These are phyloP conservation scores for Palythoa heliodiscus DNA, from an alignment of 92 coral and sea anemone species.

Conservation along the genomic window DNA sequence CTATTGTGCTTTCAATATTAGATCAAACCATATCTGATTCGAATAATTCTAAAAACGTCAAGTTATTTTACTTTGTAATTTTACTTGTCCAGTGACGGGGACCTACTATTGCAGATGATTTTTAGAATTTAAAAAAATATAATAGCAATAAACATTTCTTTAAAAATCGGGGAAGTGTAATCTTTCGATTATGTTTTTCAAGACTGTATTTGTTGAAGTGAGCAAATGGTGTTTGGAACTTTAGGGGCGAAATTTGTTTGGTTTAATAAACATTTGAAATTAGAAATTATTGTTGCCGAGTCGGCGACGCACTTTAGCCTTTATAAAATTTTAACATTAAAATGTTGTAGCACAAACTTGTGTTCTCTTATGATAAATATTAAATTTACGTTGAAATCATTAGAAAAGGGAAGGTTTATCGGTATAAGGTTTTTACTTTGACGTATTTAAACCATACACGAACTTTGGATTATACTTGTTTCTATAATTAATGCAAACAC, in stretches of 20 bases:
- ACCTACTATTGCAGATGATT: too few species aligned
- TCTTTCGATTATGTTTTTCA: too few species aligned
- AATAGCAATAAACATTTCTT: too few species aligned
- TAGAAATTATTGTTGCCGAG: background rate
- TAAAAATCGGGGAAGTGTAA: too few species aligned
- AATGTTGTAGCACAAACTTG: too few species aligned
- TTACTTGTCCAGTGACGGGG: background rate
- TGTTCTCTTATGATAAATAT: background rate
- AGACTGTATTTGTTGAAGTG: background rate
- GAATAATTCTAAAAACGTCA: background rate
- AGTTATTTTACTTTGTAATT: background rate
- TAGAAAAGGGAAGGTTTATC: background rate
- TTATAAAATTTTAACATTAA: background rate
- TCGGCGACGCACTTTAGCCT: background rate
- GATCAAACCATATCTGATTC: background rate
- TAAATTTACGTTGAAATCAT: background rate
- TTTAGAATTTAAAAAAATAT: too few species aligned
- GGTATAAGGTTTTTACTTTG: background rate
- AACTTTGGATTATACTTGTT: background rate
- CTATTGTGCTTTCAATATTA: background rate
- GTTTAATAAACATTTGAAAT: background rate
- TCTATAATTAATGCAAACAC: slow-evolving; percentile 26
- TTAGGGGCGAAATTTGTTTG: background rate
- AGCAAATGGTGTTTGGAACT: background rate
- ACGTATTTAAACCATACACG: background rate